Conservation (phyloP, 2,113 vertebrate species). For the Parotia lawesii region DNA sequence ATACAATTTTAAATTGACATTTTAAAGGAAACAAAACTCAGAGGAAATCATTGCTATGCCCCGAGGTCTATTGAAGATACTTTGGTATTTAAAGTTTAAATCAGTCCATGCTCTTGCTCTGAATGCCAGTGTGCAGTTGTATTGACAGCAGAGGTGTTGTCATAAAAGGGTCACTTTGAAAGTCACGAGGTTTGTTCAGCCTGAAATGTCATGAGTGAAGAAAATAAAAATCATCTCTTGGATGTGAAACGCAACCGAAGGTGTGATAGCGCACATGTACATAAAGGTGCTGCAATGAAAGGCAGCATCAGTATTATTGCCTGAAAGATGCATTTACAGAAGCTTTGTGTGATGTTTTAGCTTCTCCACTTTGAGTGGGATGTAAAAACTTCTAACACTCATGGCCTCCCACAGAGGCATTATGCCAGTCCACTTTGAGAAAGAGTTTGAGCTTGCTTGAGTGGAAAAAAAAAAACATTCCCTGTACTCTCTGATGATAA, state of each 20-base stretch:
- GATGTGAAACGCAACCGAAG: background rate
- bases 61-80: background rate
- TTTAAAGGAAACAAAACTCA: background rate
- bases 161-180: constrained; percentile 5
- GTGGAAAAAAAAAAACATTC: background rate
- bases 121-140: background rate
- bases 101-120: background rate
- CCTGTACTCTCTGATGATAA: background rate
- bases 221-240: background rate
- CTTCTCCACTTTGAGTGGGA: background rate
- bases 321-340: background rate
- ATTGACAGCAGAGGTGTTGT: background rate
- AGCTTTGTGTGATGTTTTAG: background rate
- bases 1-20: background rate
- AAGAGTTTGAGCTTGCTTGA: background rate
- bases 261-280: background rate
- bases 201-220: background rate
- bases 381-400: background rate
- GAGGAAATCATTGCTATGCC: background rate
- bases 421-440: background rate
- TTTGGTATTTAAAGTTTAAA: constrained; percentile 54
- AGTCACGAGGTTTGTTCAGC: background rate
- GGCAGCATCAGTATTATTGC: background rate
- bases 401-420: background rate
- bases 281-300: background rate